A percentile compares a stretch with the other conserved stretches of the same genome.
Conservation (phyloP, 1,140 invertebrate species). For the Bombus affinis region DNA sequence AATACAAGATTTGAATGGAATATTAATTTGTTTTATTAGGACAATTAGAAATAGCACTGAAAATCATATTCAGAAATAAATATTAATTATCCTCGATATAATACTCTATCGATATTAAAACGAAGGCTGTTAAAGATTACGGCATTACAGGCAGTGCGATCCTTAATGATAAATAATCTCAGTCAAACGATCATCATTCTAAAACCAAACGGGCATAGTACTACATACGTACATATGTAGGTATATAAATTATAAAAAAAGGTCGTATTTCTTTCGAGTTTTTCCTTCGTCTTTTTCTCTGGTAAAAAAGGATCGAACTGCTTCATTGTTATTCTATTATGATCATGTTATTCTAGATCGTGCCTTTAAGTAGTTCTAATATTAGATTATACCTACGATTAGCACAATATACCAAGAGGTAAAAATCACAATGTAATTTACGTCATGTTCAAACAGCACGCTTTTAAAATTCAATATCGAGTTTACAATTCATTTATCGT, state of each 20-base stretch:
- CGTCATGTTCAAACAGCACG: conserved; percentile 52
- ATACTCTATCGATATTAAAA: conserved; percentile 51
- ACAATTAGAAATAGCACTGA: conserved; percentile 60
- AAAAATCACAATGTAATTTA: conserved; percentile 60
- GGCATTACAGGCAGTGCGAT: conserved; percentile 41
- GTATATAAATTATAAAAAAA: conserved; percentile 20
- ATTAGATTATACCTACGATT: conserved; percentile 52
- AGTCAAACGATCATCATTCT: not conserved
- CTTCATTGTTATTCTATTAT: conserved; percentile 40
- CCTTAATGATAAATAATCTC: conserved; percentile 30
- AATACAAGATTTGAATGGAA: conserved; percentile 17
- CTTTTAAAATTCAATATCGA: conserved; percentile 34
- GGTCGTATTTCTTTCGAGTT: not conserved
- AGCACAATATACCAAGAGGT: conserved; percentile 58
- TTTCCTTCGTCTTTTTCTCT: not conserved
- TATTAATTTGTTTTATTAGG: conserved; percentile 59
- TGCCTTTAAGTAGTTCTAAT: conserved; percentile 48
- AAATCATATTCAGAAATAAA: conserved; percentile 57
- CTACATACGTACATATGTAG: not conserved
- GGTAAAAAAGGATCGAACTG: conserved; percentile 44
- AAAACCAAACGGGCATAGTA: conserved; percentile 27
- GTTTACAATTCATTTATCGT: conserved; percentile 35
- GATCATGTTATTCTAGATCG: conserved; percentile 44
- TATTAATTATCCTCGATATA: conserved; percentile 46
- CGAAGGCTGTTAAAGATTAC: conserved; percentile 37